Evolutionary conservation across 2,888 invertebrate genomes (phyloP), one percentile per base, ranked within the genome.

Genomic region (Trachelus tabidus): DNA sequence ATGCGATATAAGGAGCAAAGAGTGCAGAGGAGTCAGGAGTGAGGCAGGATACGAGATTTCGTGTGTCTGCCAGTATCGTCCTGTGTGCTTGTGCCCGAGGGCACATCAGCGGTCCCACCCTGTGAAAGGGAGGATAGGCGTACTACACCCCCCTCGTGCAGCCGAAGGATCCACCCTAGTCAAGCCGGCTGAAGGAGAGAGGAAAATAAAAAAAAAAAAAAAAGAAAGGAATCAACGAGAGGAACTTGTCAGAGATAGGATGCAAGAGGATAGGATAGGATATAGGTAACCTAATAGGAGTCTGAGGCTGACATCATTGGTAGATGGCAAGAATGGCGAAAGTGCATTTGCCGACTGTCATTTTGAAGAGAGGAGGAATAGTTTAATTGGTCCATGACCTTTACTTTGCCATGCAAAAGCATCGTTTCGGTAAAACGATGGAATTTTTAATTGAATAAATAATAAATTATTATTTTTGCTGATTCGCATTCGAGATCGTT

Each of bases 301-400:
- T 87, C 86, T 87, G 88, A 87, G 89, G 90, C 86, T 89, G 87
- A 88, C 90, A 90, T 90, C 89, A 90, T 90, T 90, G 90, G 90
- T 89, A 90, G 89, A 90, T 89, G 88, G 86, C 89, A 86, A 86
- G 84, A 81, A 85, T 88, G 89, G 88, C 89, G 87, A 80, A 83
- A 89, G 86, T 23, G 56, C 56, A 56, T 56, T 56, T 56, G 23
- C 56, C 56, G 56, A 56, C 56, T 56, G 56, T 9, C 56, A 56
- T 56, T 56, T 6, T 9, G 2, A 56, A 56, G 56, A 23, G 9
- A 56, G 56, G 15, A 56, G 6, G 23, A 23, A 56, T 56, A 23
- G 9, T 56, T 56, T 23, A 9, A 56, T 40, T 40, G 40, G 15
- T 23, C 9, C 23, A 56, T 9, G 23, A 23, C 23, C 2, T 56